These are phyloP conservation scores for Leucophenga maculata DNA, from an alignment of 2,888 invertebrate genomes.

Conservation along the genomic window DNA sequence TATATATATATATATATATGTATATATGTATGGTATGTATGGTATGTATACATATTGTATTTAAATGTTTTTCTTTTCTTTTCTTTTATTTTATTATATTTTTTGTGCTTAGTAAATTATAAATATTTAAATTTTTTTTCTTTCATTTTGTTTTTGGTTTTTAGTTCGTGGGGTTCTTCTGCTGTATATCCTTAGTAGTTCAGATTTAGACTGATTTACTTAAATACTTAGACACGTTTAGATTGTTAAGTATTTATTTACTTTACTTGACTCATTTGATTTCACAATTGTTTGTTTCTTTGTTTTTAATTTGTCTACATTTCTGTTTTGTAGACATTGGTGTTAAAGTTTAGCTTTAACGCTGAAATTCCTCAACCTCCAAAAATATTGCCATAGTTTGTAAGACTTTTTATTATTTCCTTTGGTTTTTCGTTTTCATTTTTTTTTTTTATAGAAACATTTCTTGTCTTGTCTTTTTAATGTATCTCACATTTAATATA, in stretches of 20 bases:
- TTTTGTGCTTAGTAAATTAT: too few species aligned
- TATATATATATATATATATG: too few species aligned
- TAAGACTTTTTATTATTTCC: conserved; percentile 39
- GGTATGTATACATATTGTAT: neutral
- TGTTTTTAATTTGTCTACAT: conserved; percentile 36
- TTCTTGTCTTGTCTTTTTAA: conserved; percentile 51
- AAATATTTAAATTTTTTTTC: conserved; percentile 31
- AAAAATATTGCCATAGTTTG: conserved; percentile 63
- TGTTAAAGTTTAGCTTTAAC: too few species aligned
- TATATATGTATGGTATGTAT: neutral
- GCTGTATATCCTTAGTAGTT: too few species aligned
- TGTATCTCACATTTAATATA: conserved; percentile 60
- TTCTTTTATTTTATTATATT: conserved; percentile 17
- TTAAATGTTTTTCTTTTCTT: neutral
- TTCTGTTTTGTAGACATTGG: conserved; percentile 31
- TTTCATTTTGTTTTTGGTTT: too few species aligned
- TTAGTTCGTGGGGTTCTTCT: too few species aligned
- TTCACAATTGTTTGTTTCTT: conserved; percentile 28
- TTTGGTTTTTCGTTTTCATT: conserved; percentile 31
- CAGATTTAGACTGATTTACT: too few species aligned
- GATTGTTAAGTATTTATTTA: conserved; percentile 29
- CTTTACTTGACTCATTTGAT: conserved; percentile 19
- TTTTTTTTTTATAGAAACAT: conserved; percentile 34
- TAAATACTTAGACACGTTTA: too few species aligned
- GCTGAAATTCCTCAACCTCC: conserved; percentile 57